phyloP scores from a whole-genome alignment of 2,888 invertebrate species.

The Parnassius mnemosyne region DNA sequence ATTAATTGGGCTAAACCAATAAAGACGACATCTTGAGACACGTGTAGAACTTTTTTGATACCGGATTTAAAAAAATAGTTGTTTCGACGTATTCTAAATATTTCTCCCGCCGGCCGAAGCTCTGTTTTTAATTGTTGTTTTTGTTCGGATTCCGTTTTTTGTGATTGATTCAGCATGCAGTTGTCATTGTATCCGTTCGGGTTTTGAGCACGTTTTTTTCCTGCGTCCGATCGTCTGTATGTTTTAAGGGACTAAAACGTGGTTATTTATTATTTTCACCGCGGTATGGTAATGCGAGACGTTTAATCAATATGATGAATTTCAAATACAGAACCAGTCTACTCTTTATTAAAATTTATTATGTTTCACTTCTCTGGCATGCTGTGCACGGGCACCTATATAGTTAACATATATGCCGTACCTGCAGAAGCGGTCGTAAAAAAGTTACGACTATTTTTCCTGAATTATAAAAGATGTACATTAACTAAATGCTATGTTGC shows the following conservation, averaged over 20 bases:
- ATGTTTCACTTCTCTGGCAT: slow-evolving; percentile 8
- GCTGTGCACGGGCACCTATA: slow-evolving; percentile 6
- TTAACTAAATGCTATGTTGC: slow-evolving; percentile 33
- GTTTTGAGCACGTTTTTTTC: slow-evolving; percentile 72
- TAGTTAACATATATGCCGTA: slow-evolving; percentile 6
- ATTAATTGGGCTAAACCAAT: slow-evolving; percentile 78
- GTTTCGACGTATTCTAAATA: slow-evolving; percentile 70
- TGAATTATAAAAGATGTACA: slow-evolving; percentile 5
- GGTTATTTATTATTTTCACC: slow-evolving; percentile 45
- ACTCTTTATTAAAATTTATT: slow-evolving; percentile 25
- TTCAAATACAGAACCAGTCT: slow-evolving; percentile 41
- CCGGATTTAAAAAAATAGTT: slow-evolving; percentile 40
- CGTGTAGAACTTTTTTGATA: slow-evolving; percentile 57
- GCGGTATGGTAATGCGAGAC: slow-evolving; percentile 60
- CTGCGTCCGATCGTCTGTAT: slow-evolving; percentile 71
- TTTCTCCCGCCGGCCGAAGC: slow-evolving; percentile 66
- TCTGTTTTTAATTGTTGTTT: slow-evolving; percentile 77
- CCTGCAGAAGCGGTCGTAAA: background rate
- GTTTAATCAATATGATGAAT: slow-evolving; percentile 70
- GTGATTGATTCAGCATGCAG: slow-evolving; percentile 78
- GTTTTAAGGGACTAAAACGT: slow-evolving; percentile 65
- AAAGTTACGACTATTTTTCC: slow-evolving; percentile 10
- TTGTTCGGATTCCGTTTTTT: slow-evolving; percentile 79
- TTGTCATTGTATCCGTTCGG: slow-evolving; percentile 78
- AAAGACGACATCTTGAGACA: slow-evolving; percentile 74